phyloP scores from a whole-genome alignment of 2,797 vertebrate species.

The Squalus acanthias region DNA sequence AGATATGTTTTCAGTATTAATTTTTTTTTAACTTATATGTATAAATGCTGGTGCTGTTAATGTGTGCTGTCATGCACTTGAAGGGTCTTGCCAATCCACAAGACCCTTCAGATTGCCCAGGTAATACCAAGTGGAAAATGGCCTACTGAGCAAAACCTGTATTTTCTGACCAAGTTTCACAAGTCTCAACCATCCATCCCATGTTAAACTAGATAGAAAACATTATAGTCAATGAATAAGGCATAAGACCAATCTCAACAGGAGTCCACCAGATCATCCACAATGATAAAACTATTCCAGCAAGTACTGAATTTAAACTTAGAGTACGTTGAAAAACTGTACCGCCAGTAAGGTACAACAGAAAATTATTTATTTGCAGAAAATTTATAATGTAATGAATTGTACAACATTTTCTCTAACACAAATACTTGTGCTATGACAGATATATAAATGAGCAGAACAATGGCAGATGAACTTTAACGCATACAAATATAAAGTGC shows the following conservation, averaged over 20 bases:
- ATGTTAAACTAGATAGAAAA: neutral
- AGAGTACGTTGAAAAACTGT: neutral
- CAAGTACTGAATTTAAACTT: neutral
- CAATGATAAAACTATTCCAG: neutral
- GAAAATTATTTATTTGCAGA: neutral
- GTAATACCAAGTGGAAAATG: neutral
- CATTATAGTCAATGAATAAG: neutral
- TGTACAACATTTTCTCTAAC: neutral
- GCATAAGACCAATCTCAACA: neutral
- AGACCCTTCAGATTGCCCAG: no score
- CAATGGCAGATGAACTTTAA: neutral
- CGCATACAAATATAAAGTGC: neutral
- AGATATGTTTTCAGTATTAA: neutral
- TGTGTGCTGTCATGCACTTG: neutral
- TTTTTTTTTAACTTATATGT: neutral
- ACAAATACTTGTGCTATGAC: neutral
- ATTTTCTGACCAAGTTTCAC: neutral
- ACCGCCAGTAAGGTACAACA: neutral
- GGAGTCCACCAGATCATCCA: neutral
- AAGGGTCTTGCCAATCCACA: no score
- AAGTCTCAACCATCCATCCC: neutral
- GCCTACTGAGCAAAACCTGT: neutral
- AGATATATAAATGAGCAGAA: neutral
- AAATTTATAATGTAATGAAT: neutral
- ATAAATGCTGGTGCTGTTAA: neutral